Conservation (phyloP, 2,113 vertebrate species). For the Stegostoma tigrinum region DNA sequence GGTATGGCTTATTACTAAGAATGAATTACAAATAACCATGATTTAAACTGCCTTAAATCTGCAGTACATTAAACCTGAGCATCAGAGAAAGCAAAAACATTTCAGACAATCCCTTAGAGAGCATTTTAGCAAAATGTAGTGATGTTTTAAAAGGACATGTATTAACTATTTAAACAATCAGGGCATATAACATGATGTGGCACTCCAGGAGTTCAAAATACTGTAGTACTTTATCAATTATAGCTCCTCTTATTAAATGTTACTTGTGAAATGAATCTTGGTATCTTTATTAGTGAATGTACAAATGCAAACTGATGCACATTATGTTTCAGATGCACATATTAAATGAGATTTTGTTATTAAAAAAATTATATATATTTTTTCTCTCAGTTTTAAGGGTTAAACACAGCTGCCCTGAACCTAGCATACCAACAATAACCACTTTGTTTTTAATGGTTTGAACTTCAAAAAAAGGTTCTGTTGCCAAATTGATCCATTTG, state of each 20-base stretch:
- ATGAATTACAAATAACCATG: not conserved
- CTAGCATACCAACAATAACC: slow-evolving; percentile 14
- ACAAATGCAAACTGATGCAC: slow-evolving; percentile 37
- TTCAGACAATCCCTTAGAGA: slow-evolving; percentile 24
- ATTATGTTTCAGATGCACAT: slow-evolving; percentile 37
- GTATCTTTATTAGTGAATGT: slow-evolving; percentile 37
- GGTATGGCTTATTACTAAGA: not conserved
- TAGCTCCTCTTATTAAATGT: slow-evolving; percentile 36
- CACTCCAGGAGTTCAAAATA: slow-evolving; percentile 20
- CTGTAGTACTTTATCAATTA: not conserved
- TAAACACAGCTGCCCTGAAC: slow-evolving; percentile 5
- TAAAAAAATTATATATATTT: slow-evolving; percentile 33
- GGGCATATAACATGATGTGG: slow-evolving; percentile 28
- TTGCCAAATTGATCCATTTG: slow-evolving; percentile 27
- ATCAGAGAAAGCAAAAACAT: not conserved
- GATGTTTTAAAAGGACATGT: not conserved
- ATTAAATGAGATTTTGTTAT: slow-evolving; percentile 31
- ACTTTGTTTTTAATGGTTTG: slow-evolving; percentile 33
- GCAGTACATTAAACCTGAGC: not conserved
- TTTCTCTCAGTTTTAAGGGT: slow-evolving; percentile 15
- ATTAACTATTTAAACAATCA: slow-evolving; percentile 4
- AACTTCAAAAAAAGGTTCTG: slow-evolving; percentile 16
- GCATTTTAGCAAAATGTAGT: not conserved
- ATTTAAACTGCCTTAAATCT: slow-evolving; percentile 9
- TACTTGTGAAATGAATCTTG: slow-evolving; percentile 32